Evolutionary conservation across 2,888 invertebrate species (phyloP).

Genomic region (Diaprepes abbreviatus): DNA sequence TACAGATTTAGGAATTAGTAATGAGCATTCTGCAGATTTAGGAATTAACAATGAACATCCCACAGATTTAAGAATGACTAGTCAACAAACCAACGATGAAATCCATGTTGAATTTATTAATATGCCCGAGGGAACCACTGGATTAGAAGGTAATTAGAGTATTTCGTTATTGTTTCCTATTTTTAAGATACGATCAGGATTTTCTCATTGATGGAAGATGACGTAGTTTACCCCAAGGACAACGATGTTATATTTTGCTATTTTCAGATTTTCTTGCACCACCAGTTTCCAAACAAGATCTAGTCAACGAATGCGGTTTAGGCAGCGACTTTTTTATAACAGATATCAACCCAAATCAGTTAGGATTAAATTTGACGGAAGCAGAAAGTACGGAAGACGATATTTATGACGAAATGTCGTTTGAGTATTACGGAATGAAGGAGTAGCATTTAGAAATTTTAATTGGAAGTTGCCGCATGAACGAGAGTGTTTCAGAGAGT

Average conservation of each 20-base stretch:
- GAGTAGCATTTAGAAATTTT: slow-evolving; percentile 17
- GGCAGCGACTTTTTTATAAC: slow-evolving; percentile 72
- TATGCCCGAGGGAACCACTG: slow-evolving; percentile 61
- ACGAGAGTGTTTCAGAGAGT: not conserved
- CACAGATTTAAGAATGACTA: not conserved
- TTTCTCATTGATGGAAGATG: too few species aligned
- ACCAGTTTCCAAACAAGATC: slow-evolving; percentile 81
- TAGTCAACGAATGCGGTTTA: slow-evolving; percentile 83
- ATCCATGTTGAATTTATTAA: slow-evolving; percentile 65
- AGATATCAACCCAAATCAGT: slow-evolving; percentile 69
- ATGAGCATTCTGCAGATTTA: too few species aligned
- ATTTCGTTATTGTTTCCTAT: too few species aligned
- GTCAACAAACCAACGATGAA: slow-evolving; percentile 49
- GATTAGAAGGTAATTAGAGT: slow-evolving; percentile 63
- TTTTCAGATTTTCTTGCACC: slow-evolving; percentile 72
- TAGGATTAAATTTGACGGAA: slow-evolving; percentile 70
- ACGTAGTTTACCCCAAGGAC: too few species aligned
- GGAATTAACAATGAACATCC: too few species aligned
- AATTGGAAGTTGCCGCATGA: not conserved
- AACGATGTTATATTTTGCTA: not conserved
- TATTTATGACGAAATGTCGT: slow-evolving; percentile 70
- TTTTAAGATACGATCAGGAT: too few species aligned
- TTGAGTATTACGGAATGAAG: slow-evolving; percentile 69
- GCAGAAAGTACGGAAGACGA: slow-evolving; percentile 69
- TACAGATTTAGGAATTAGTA: too few species aligned